Percentiles rank a stretch among this genome's conserved stretches.
Evolutionary conservation across 2,113 vertebrate species (phyloP).

Genomic region (Agapornis roseicollis): DNA sequence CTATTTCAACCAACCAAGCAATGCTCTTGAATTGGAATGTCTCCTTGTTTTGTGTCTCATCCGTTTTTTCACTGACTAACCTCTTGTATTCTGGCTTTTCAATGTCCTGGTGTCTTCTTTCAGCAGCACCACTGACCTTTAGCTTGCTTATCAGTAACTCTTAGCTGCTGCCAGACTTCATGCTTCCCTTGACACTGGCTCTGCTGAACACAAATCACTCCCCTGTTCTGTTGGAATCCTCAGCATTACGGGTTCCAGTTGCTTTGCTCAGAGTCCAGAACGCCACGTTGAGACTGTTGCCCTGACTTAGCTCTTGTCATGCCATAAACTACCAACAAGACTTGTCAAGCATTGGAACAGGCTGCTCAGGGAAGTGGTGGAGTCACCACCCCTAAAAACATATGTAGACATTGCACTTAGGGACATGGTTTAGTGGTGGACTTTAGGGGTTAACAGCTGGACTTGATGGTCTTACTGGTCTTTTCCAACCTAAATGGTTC

Average conservation of each 20-base stretch:
- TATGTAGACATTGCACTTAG: not conserved
- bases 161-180: not conserved
- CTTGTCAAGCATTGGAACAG: not conserved
- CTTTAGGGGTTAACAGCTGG: not conserved
- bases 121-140: not conserved
- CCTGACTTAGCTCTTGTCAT: not conserved
- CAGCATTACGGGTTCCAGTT: not conserved
- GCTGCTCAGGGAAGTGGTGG: not conserved
- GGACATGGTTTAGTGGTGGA: not conserved
- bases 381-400: not conserved
- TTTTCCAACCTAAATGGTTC: not conserved
- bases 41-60: not conserved
- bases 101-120: not conserved
- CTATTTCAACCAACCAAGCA: not conserved
- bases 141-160: not conserved
- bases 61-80: not conserved
- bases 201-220: not conserved
- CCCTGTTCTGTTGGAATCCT: not conserved
- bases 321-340: not conserved
- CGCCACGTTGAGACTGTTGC: not conserved
- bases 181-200: not conserved
- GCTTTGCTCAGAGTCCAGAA: not conserved
- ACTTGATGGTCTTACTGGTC: not conserved
- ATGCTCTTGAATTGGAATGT: not conserved
- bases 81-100: not conserved